phyloP scores from a whole-genome alignment of 2,888 invertebrate genomes.

The Mechanitis messenoides region DNA sequence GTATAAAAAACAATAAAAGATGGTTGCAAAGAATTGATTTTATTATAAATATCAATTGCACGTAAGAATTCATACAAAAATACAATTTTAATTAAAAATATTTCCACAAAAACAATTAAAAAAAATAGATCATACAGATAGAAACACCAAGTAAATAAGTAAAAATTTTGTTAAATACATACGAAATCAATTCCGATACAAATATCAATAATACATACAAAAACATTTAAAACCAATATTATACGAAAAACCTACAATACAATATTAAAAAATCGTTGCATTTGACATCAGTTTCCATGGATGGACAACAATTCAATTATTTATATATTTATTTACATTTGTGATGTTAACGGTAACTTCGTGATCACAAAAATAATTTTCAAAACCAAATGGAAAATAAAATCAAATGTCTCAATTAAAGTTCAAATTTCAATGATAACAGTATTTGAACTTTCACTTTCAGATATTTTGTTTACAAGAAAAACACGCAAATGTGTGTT shows the following conservation, averaged over 20 bases:
- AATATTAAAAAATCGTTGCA: not conserved
- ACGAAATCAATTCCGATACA: slow-evolving; percentile 41
- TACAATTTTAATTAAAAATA: slow-evolving; percentile 73
- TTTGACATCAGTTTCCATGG: not conserved
- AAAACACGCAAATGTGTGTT: not conserved
- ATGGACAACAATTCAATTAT: slow-evolving; percentile 1
- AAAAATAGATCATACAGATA: slow-evolving; percentile 54
- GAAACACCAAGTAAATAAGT: slow-evolving; percentile 32
- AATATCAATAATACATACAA: slow-evolving; percentile 49
- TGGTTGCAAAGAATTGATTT: slow-evolving; percentile 59
- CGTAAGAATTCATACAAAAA: slow-evolving; percentile 75
- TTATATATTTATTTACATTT: slow-evolving; percentile 55
- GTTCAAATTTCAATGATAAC: slow-evolving; percentile 13
- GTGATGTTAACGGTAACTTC: slow-evolving; percentile 62
- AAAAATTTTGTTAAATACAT: slow-evolving; percentile 32
- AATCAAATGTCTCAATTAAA: not conserved
- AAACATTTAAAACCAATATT: slow-evolving; percentile 9
- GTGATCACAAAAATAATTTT: too few species aligned
- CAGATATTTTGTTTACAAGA: too few species aligned
- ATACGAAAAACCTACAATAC: too few species aligned
- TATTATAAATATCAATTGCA: slow-evolving; percentile 75
- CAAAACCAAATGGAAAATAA: too few species aligned
- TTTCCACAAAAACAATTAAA: slow-evolving; percentile 67
- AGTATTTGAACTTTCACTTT: slow-evolving; percentile 29
- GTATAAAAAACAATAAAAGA: slow-evolving; percentile 25